phyloP scores from a whole-genome alignment of 2,113 vertebrate species.

The Haplochromis burtoni region DNA sequence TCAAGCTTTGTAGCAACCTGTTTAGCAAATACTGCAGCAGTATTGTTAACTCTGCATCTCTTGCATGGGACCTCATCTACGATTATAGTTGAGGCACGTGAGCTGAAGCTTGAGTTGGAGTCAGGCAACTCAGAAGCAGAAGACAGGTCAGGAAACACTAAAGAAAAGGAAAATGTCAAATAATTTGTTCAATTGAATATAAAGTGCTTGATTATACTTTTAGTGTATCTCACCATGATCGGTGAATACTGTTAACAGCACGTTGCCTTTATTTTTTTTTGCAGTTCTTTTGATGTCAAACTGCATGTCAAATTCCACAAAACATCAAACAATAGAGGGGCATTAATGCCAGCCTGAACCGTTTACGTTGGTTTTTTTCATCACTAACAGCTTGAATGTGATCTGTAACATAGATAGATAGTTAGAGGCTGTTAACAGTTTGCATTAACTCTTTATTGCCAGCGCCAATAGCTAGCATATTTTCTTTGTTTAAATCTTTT shows the following conservation, averaged over 20 bases:
- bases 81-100: not conserved
- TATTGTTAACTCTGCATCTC: not conserved
- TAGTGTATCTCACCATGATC: not conserved
- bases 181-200: not conserved
- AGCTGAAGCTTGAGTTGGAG: not conserved
- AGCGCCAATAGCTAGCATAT: not conserved
- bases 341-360: not conserved
- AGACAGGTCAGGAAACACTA: fast-evolving
- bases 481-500: not conserved
- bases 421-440: not conserved
- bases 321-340: fast-evolving
- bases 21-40: not conserved
- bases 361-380: not conserved
- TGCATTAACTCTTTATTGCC: not conserved
- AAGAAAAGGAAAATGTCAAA: not conserved
- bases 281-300: not conserved
- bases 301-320: not conserved
- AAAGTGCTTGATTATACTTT: not conserved
- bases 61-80: not conserved
- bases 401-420: not conserved
- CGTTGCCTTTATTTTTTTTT: fast-evolving
- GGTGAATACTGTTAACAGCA: not conserved
- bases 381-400: not conserved
- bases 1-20: not conserved
- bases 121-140: not conserved